These are phyloP conservation scores for Leptinotarsa undecemlineata DNA, from an alignment of 1,140 invertebrate genomes.

Conservation along the genomic window DNA sequence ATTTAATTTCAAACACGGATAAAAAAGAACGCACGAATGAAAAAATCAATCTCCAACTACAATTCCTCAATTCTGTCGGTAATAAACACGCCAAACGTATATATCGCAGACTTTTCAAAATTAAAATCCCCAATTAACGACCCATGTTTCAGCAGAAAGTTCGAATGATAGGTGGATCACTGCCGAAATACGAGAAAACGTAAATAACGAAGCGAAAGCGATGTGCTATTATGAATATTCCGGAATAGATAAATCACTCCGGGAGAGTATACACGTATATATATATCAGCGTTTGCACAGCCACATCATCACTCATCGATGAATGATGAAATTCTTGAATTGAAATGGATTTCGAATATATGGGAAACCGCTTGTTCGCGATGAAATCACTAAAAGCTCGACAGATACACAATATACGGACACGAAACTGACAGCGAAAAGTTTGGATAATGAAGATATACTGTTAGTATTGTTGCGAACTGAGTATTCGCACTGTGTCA, in stretches of 20 bases:
- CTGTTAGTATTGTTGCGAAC: not conserved
- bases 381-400: not conserved
- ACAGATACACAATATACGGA: not conserved
- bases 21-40: too few relatives aligned
- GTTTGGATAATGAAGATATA: not conserved
- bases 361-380: conserved; percentile 3
- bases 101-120: too few relatives aligned
- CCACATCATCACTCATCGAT: conserved; percentile 7
- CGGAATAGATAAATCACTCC: not conserved
- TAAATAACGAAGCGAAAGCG: not conserved
- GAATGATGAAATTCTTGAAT: conserved; percentile 1
- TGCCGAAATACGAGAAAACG: not conserved
- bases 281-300: not conserved
- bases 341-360: not conserved
- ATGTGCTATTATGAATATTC: not conserved
- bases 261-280: not conserved
- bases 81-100: too few relatives aligned
- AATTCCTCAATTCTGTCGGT: too few relatives aligned
- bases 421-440: not conserved
- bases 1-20: too few relatives aligned
- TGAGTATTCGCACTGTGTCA: not conserved
- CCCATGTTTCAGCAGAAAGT: too few relatives aligned
- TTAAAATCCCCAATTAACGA: too few relatives aligned
- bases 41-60: too few relatives aligned
- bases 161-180: too few relatives aligned